Evolutionary conservation across 2,797 vertebrate genomes (phyloP).

Genomic region (Gambusia yucatana): DNA sequence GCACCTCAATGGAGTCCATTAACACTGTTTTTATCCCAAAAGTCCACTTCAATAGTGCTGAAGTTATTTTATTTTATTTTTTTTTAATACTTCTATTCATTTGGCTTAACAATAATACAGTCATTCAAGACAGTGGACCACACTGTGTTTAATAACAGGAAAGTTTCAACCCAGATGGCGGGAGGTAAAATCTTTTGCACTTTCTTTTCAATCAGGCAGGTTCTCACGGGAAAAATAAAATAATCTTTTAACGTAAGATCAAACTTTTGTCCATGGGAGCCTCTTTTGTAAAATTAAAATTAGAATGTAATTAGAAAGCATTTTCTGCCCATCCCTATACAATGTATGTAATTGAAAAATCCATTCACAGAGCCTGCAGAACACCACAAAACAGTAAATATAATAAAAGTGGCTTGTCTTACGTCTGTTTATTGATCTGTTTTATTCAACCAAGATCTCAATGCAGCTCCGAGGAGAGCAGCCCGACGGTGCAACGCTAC

Average conservation of each 20-base stretch:
- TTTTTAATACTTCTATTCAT: not conserved
- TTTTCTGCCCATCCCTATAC: not conserved
- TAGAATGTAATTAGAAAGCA: not conserved
- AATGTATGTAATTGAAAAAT: not conserved
- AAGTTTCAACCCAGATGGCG: not conserved
- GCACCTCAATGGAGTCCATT: not conserved
- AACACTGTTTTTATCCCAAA: not conserved
- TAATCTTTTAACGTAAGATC: not conserved
- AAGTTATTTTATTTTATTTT: not conserved
- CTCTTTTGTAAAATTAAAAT: not conserved
- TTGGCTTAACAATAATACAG: not conserved
- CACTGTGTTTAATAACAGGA: not conserved
- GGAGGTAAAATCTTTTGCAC: not conserved
- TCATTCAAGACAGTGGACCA: not conserved
- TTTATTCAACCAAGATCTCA: not conserved
- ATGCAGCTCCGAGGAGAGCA: not conserved
- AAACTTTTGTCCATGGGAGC: not conserved
- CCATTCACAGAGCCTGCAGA: not conserved
- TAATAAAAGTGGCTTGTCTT: constrained; percentile 4
- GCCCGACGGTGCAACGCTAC: not conserved
- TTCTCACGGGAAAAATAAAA: not conserved
- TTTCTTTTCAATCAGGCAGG: not conserved
- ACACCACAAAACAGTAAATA: not conserved
- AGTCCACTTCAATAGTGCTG: not conserved
- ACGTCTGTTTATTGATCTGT: constrained; percentile 3